Base-by-base conservation (phyloP, 2,888 invertebrate species). In the Nomada goodeniana region DNA sequence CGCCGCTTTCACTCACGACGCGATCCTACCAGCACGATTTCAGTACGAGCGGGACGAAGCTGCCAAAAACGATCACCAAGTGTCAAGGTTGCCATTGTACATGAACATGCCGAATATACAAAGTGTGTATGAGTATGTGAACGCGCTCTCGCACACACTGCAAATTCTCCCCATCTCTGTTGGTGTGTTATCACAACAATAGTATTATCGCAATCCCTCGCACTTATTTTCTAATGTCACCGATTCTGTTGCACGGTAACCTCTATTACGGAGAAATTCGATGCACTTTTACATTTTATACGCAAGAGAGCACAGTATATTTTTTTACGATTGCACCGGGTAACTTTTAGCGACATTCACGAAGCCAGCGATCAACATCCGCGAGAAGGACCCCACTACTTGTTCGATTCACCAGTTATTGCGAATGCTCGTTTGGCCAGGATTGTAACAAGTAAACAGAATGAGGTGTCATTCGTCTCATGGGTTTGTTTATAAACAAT, bases 51-150 rank as follows among this genome's bases (percentile, higher is more conserved):
- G 84, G 67, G 61, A 80, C 82, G 82, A 85, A 89, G 90, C 89
- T 89, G 89, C 89, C 88, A 87, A 91, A 92, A 89, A 88, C 86
- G 88, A 89, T 90, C 88, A 89, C 86, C 90, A 88, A 91, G 91
- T 92, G 92, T 92, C 92, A 92, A 92, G 92, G 92, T 92, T 92
- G 92, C 92, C 92, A 92, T 92, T 92, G 91, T 90, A 90, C 88
- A 88, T 82, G 85, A 80, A 76, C 79, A 64, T 65, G 61, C 57
- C 57, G 71, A 76, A 72, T 72, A 65, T 64, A 60, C 50, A 15
- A 26, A 76, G 52, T 47, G 50, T 73, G 73, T 67, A 79, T 67
- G 78, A 61, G 83, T 69, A 68, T 52, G 64, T 69, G 50, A 55
- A 74, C 55, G 61, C 72, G 50, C 82, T 68, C 82, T 23, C 26